phyloP scores from a whole-genome alignment of 2,113 vertebrate genomes.

The Boulengeromyrus knoepffleri region DNA sequence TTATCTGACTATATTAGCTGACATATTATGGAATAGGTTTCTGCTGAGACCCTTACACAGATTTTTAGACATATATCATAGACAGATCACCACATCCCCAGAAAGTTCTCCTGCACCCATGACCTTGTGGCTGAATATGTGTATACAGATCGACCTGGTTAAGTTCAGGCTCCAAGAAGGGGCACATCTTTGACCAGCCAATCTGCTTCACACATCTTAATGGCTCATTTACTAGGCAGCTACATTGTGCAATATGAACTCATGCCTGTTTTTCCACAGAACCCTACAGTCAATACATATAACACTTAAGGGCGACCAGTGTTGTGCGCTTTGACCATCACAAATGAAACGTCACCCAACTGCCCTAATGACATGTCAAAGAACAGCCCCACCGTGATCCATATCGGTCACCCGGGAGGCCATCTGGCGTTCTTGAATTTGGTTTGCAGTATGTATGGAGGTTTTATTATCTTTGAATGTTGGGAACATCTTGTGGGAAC shows the following conservation, averaged over 20 bases:
- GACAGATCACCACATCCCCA: background rate
- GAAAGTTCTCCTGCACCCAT: background rate
- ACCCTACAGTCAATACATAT: background rate
- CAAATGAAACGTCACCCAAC: background rate
- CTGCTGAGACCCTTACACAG: background rate
- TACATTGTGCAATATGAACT: background rate
- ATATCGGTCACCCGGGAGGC: background rate
- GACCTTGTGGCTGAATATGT: background rate
- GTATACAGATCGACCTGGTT: background rate
- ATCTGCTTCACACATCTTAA: background rate
- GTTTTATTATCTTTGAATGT: background rate
- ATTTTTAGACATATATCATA: background rate
- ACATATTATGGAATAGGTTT: background rate
- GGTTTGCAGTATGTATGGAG: background rate
- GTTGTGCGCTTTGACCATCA: background rate
- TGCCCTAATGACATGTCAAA: background rate
- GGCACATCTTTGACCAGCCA: background rate
- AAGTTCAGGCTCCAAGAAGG: background rate
- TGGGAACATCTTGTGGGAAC: background rate
- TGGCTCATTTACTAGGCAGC: background rate
- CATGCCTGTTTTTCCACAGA: background rate
- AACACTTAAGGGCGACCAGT: background rate
- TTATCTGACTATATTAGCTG: background rate
- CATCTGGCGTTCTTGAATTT: background rate
- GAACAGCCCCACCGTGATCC: background rate